Evolutionary conservation across 2,797 vertebrate genomes (phyloP), one percentile per base, ranked within the genome.

Genomic region (Oophaga sylvatica): DNA sequence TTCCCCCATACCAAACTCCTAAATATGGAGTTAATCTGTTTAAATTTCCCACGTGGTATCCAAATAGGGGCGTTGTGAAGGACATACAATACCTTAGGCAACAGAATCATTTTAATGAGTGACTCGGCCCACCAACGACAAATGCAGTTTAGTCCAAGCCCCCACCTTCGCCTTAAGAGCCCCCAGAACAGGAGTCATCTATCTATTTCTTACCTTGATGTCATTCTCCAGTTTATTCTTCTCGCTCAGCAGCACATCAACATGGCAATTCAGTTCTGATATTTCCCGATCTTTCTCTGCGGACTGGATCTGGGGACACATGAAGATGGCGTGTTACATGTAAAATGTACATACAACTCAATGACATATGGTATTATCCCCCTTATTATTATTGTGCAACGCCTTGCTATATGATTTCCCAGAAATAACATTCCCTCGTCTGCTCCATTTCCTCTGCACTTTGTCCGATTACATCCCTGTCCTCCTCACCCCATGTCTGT

Each of bases 281-380:
- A 98, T 95, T 93, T 96, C 96, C 75, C 97, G 95, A 67, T 97
- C 97, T 89, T 97, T 99, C 93, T 98, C 96, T 5, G 96, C 96
- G 89, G 98, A 94, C 86, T 97, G 97, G 93, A 97, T 95, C 98
- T 99, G 88, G 59, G 91, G 3, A 78, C 1, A 84, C 60, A 81
- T 45, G 3, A 80, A 80, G n/a, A 31, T 48, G 67, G 11, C 2
- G n/a, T n/a, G 20, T 19, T 22, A 45, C 17, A 1, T 45, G 8
- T 45, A 73, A 20, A 0, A 45, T 22, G 11, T 22, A 45, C 41
- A 45, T 9, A 10, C 1, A 22, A 20, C 31, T 20, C n/a, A 67
- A 67, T 26, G 12, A 26, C 57, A 15, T 15, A 15, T 17, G 13
- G n/a, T 62, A 20, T 53, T 35, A 35, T 22, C 35, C 29, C 16